Conservation (phyloP, 2,113 vertebrate species). For the Himantopus leucocephalus region DNA sequence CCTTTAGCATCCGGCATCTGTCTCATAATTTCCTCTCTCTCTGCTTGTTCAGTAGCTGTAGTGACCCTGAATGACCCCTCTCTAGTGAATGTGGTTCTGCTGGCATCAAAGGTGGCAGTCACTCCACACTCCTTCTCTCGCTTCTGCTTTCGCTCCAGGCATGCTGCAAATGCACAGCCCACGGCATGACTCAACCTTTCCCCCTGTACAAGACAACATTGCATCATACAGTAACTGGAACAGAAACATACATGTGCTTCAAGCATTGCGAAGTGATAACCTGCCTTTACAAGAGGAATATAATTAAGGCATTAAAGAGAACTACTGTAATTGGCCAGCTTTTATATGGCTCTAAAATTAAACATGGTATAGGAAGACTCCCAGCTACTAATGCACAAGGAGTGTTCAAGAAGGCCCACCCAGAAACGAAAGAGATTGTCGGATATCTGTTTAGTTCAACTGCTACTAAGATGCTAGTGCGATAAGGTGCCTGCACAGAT, state of each 20-base stretch:
- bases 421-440: neutral
- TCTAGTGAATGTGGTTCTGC: constrained; percentile 96
- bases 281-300: neutral
- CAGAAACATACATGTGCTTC: neutral
- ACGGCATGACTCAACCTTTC: constrained; percentile 97
- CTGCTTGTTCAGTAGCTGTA: constrained; percentile 95
- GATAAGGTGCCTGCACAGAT: neutral
- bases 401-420: neutral
- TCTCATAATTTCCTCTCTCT: constrained; percentile 95
- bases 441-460: neutral
- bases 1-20: constrained; percentile 94
- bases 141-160: constrained; percentile 97
- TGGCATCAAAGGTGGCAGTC: constrained; percentile 97
- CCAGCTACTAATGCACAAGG: neutral
- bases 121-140: constrained; percentile 98
- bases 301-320: neutral
- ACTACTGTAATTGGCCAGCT: neutral
- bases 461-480: neutral
- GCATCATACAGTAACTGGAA: neutral
- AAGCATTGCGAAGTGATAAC: neutral
- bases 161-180: constrained; percentile 96
- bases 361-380: neutral
- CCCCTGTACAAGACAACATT: constrained; percentile 78
- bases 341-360: neutral
- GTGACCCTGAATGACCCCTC: constrained; percentile 97